Evolutionary conservation across 2,113 vertebrate species (phyloP).

Genomic region (Polypterus senegalus): DNA sequence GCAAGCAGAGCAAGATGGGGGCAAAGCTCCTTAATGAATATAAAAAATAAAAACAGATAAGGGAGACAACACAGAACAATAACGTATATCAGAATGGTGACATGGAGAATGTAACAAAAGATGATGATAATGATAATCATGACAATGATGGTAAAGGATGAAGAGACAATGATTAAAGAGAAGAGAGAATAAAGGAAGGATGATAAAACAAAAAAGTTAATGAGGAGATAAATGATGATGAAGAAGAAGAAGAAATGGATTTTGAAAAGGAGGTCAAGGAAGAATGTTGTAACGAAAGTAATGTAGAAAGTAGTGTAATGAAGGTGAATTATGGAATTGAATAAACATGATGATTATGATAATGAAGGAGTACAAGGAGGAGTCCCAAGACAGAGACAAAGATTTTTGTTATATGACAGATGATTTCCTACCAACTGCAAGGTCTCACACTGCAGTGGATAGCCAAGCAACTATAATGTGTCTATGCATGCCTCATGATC

Average conservation of each 20-base stretch:
- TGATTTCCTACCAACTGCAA: too few relatives aligned
- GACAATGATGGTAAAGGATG: background rate
- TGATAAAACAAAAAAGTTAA: background rate
- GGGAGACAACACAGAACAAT: background rate
- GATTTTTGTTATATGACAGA: background rate
- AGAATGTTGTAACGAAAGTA: background rate
- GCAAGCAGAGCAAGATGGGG: too few relatives aligned
- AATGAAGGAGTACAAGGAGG: background rate
- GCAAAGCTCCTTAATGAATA: too few relatives aligned
- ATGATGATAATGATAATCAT: background rate
- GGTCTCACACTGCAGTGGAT: too few relatives aligned
- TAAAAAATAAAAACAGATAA: background rate
- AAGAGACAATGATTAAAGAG: background rate
- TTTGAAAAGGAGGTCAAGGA: background rate
- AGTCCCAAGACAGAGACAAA: background rate
- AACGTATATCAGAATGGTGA: background rate
- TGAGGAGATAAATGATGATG: background rate
- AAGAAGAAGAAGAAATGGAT: background rate
- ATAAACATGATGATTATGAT: background rate
- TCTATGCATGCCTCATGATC: too few relatives aligned
- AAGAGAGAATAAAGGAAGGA: background rate
- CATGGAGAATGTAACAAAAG: background rate
- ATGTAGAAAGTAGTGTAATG: background rate
- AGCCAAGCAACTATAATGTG: too few relatives aligned
- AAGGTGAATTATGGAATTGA: background rate